These are phyloP conservation scores for Neodiprion fabricii DNA, from an alignment of 1,140 invertebrate genomes.

Conservation along the genomic window DNA sequence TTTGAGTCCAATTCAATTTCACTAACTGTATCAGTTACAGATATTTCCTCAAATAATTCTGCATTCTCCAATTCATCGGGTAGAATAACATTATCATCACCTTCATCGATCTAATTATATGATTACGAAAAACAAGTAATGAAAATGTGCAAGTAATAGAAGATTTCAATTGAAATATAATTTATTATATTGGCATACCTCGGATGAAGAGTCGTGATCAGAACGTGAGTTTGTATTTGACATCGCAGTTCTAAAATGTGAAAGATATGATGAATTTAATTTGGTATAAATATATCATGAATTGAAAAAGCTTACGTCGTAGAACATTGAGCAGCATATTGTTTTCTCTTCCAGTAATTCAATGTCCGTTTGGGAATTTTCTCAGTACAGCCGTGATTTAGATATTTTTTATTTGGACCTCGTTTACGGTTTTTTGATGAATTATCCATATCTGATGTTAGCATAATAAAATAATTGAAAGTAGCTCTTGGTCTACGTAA, in stretches of 20 bases:
- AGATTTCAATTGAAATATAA: no score
- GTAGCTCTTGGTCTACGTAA: not conserved
- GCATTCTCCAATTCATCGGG: no score
- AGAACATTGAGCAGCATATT: not conserved
- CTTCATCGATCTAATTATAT: no score
- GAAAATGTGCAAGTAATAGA: no score
- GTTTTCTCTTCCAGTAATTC: slow-evolving; percentile 5
- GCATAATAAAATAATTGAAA: not conserved
- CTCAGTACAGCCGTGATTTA: not conserved
- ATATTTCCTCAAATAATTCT: no score
- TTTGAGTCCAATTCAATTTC: no score
- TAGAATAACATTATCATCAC: no score
- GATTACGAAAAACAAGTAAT: no score
- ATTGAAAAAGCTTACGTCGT: not conserved
- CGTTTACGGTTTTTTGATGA: not conserved
- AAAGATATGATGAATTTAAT: not conserved
- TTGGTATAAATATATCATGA: not conserved
- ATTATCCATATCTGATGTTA: not conserved
- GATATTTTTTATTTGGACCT: slow-evolving; percentile 4
- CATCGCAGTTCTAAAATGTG: not conserved
- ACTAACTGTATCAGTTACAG: no score
- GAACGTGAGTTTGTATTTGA: not conserved
- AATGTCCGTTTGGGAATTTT: not conserved
- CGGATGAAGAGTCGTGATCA: no score
- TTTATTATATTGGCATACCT: no score